Evolutionary conservation across 2,888 invertebrate species (phyloP), one percentile per base, ranked within the genome.

Genomic region (Orthonevra nobilis): DNA sequence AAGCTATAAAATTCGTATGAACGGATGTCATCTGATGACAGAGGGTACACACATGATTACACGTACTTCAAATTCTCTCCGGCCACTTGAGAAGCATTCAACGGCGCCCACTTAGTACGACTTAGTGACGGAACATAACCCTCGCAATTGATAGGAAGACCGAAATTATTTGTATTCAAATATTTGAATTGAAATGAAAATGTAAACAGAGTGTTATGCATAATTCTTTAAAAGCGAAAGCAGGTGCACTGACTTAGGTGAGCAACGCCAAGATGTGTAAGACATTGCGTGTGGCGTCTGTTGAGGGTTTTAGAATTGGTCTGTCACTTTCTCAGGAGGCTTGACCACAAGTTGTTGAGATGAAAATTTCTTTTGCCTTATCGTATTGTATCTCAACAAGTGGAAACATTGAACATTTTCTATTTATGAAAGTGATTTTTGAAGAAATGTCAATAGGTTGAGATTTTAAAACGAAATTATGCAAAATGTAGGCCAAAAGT

Each of bases 211-310:
- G 19, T 32, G 23, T 26, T 32, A 12, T 50, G 40, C n/a, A 32
- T 30, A 32, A 42, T 66, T 44, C n/a, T 20, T n/a, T 54, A 38
- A 69, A 58, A 69, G 23, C 50, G 69, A 69, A 69, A 69, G 69
- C 60, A 23, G 64, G 34, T 54, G 28, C n/a, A n/a, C n/a, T n/a
- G n/a, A n/a, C n/a, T 30, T 12, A 19, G 19, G 3, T 46, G 38
- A 23, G 10, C 23, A 1, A 9, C 15, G 14, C 9, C 30, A 30
- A 30, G 3, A 2, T n/a, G 3, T 30, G n/a, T 30, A n/a, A n/a
- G n/a, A n/a, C n/a, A n/a, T n/a, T 19, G 19, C 9, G 9, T 10
- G 23, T 26, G 23, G 12, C 46, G 36, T 36, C 44, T 40, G 30
- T 23, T 44, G 44, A 44, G 20, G 15, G 17, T 44, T 23, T 15